Evolutionary conservation across 2,888 invertebrate genomes (phyloP).

Genomic region (Theodoxus fluviatilis): DNA sequence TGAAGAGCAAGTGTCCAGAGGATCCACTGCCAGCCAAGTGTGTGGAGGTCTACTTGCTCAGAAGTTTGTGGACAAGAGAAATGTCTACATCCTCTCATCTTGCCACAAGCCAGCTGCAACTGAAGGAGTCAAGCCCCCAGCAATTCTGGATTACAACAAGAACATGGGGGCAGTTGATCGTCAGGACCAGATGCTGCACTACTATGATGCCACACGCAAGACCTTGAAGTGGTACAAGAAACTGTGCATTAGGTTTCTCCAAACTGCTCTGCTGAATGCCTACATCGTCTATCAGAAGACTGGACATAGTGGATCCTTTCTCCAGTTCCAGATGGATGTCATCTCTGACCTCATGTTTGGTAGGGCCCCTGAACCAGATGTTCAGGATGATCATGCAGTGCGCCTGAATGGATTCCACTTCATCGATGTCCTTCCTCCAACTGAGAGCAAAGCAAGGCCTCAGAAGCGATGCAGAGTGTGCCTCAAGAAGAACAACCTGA

Average conservation of each 20-base stretch:
- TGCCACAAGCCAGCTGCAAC: background rate
- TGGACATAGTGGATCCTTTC: background rate
- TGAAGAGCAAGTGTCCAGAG: background rate
- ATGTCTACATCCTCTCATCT: constrained; percentile 14
- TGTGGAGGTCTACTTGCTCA: background rate
- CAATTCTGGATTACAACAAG: constrained; percentile 18
- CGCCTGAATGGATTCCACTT: too few species aligned
- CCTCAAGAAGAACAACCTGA: too few species aligned
- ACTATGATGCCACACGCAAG: constrained; percentile 22
- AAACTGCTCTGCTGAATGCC: constrained; percentile 7
- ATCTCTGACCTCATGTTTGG: too few species aligned
- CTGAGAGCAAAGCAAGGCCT: too few species aligned
- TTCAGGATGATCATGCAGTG: too few species aligned
- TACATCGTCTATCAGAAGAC: constrained; percentile 6
- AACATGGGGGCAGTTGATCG: constrained; percentile 25
- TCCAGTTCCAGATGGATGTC: too few species aligned
- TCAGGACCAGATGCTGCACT: constrained; percentile 12
- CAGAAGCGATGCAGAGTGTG: too few species aligned
- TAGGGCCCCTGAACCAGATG: too few species aligned
- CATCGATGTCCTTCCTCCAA: too few species aligned
- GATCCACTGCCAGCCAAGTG: background rate
- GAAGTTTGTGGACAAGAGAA: constrained; percentile 9
- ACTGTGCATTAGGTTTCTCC: background rate
- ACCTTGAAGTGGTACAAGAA: constrained; percentile 24
- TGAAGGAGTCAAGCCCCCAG: constrained; percentile 1